Percentiles rank a stretch among this genome's conserved stretches.
phyloP scores from a whole-genome alignment of 2,888 invertebrate genomes.

The Ornithoptera priamus region DNA sequence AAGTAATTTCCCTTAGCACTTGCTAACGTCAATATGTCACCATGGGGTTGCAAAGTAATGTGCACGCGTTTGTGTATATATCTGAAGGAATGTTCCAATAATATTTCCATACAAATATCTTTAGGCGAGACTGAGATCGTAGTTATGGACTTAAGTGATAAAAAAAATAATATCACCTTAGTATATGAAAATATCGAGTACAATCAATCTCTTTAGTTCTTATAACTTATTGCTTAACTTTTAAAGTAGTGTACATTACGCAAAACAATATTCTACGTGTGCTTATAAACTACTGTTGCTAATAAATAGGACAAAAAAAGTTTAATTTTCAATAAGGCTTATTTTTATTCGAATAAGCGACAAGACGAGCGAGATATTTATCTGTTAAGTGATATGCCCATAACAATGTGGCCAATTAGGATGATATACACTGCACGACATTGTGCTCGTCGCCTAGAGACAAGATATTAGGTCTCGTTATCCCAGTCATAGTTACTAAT shows the following conservation, averaged over 20 bases:
- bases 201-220: slow-evolving; percentile 45
- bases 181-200: slow-evolving; percentile 71
- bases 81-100: slow-evolving; percentile 22
- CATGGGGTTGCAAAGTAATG: slow-evolving; percentile 6
- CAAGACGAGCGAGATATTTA: no score
- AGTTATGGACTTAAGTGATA: slow-evolving; percentile 54
- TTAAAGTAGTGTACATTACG: slow-evolving; percentile 64
- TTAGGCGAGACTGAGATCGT: slow-evolving; percentile 27
- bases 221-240: slow-evolving; percentile 58
- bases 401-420: no score
- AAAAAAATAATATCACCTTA: slow-evolving; percentile 69
- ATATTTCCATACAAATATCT: slow-evolving; percentile 1
- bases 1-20: slow-evolving; percentile 14
- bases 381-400: no score
- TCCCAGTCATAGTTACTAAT: slow-evolving; percentile 36
- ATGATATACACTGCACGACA: no score
- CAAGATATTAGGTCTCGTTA: no score
- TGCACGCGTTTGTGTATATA: not conserved
- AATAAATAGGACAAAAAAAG: slow-evolving; percentile 59
- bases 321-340: slow-evolving; percentile 42
- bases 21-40: slow-evolving; percentile 8
- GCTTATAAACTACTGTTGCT: slow-evolving; percentile 60
- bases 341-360: no score
- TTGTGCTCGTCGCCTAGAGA: no score
- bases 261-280: slow-evolving; percentile 62